Base-by-base conservation (phyloP, 53 echinoderm and acorn worm genomes). In the Apostichopus leukothele region DNA sequence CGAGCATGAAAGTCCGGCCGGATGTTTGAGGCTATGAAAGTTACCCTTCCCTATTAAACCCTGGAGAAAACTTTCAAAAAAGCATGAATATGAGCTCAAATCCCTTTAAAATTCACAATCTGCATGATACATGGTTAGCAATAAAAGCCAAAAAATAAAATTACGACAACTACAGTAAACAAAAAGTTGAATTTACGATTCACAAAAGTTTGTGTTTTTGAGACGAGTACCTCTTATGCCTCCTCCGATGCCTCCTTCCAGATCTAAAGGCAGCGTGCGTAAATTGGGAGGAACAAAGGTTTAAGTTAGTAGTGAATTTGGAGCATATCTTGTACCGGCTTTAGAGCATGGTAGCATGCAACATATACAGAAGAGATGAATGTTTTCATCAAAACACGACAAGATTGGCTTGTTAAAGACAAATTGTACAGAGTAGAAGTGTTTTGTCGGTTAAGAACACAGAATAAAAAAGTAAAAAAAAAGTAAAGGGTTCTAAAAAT, bases 211-310 rank as follows among this genome's bases (percentile, higher is more conserved):
- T 39, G 39, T 39, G 39, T 71, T 71, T 71, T 6, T 71, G 18
- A 13, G n/a, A 71, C 18, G 20, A 80, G 80, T 80, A 80, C 80
- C 80, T 80, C 80, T 80, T 80, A 21, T 53, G 80, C 80, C 54
- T 80, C 54, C 80, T 80, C 18, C 9, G 80, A 80, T 57, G 80
- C 22, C 54, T 80, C 54, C 80, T 80, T 80, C 80, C 80, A 80
- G 80, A 80, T 57, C 80, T 80, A 23, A 80, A 10, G 80, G 80
- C 80, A 80, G 80, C 80, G 54, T 80, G 80, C 53, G 51, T 80
- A 80, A 80, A 80, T 80, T 78, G 78, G 78, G 59, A 80, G 80
- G 80, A 80, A 80, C 54, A 80, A 51, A 80, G 19, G 8, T 18
- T 80, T 80, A 80, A 80, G 59, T 80, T 80, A 80, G 80, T 80